Percentiles rank a stretch among this genome's conserved stretches.
These are phyloP conservation scores for Gambelia wislizenii DNA, from an alignment of 2,797 vertebrate species.

Conservation along the genomic window DNA sequence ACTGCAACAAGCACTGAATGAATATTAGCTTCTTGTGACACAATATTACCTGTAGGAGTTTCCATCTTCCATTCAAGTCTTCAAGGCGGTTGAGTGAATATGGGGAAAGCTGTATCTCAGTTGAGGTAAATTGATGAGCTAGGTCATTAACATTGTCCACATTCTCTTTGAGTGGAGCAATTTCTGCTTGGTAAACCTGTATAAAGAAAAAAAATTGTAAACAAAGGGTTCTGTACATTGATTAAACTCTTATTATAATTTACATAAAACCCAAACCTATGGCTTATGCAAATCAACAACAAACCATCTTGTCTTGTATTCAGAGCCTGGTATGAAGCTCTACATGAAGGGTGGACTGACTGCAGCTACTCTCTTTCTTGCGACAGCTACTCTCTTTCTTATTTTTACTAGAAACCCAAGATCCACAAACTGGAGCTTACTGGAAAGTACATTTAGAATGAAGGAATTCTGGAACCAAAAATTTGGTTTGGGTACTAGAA, in stretches of 20 bases:
- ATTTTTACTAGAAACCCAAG: not conserved
- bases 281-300: not conserved
- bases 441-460: not conserved
- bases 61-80: slow-evolving; percentile 94
- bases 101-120: slow-evolving; percentile 90
- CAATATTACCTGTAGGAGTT: slow-evolving; percentile 89
- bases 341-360: not conserved
- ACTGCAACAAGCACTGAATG: not conserved
- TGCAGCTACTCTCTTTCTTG: too few relatives aligned
- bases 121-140: slow-evolving; percentile 83
- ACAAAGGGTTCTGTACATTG: not conserved
- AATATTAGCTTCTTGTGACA: not conserved
- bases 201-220: slow-evolving; percentile 45
- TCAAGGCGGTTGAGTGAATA: slow-evolving; percentile 90
- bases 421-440: not conserved
- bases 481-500: not conserved
- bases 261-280: not conserved
- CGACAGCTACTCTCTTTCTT: not conserved
- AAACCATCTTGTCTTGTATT: not conserved
- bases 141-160: slow-evolving; percentile 90
- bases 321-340: not conserved
- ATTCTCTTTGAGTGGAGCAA: slow-evolving; percentile 91
- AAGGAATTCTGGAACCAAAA: not conserved
- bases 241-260: not conserved
- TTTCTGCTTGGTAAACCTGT: slow-evolving; percentile 91